phyloP scores from a whole-genome alignment of 1,140 invertebrate species.

The Camponotus vicinus region DNA sequence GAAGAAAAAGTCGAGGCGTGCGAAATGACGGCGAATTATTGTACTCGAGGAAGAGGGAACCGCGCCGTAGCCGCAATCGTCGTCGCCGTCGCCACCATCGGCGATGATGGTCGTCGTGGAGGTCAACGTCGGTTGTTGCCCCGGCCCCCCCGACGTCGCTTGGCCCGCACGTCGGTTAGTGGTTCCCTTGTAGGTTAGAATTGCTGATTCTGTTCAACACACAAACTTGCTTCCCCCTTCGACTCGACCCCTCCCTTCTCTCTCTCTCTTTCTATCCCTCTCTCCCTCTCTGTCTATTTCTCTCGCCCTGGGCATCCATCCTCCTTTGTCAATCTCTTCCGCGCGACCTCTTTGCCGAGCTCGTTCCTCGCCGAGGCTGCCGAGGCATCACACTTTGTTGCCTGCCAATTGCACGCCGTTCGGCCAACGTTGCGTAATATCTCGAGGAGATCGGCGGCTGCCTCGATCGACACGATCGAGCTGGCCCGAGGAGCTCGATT shows the following conservation, averaged over 20 bases:
- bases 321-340: conserved; percentile 47
- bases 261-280: not conserved
- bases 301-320: conserved; percentile 35
- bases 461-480: conserved; percentile 7
- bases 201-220: conserved; percentile 58
- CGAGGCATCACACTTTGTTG: conserved; percentile 46
- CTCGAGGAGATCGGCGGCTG: conserved; percentile 12
- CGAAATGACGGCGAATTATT: conserved; percentile 67
- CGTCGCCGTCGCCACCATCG: not conserved
- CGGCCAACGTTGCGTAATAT: conserved; percentile 47
- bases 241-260: not conserved
- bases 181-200: conserved; percentile 58
- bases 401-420: conserved; percentile 48
- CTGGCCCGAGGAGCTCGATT: not conserved
- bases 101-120: conserved; percentile 68
- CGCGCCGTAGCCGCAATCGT: not conserved
- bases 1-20: conserved; percentile 48
- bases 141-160: conserved; percentile 69
- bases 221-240: conserved; percentile 16
- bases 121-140: conserved; percentile 80
- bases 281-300: not conserved
- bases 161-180: conserved; percentile 67
- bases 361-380: conserved; percentile 12
- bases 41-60: conserved; percentile 48
- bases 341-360: conserved; percentile 35